Base-by-base conservation (phyloP, 2,113 vertebrate genomes). In the Scortum barcoo region DNA sequence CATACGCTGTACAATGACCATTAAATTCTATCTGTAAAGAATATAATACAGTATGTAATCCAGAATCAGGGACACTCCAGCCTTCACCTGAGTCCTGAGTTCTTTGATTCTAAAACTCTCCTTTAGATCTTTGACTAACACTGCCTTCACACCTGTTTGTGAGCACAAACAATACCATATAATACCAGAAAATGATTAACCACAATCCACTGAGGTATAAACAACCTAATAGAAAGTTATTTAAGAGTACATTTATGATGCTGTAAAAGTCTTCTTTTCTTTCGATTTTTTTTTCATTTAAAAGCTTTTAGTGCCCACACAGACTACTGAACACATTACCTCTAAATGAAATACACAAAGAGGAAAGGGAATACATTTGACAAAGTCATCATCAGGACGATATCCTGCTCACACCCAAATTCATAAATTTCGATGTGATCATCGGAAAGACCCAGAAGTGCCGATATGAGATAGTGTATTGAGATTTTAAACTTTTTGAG, bases 141-240 rank as follows among this genome's bases (percentile, higher is more conserved):
- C 22, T 17, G 8, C 6, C 51, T 20, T 61, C 53, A 16, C 72
- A 80, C 73, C 48, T 71, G 69, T 54, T 40, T 5, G 19, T 42
- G 38, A 42, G 51, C 10, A 19, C 46, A 48, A 9, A 28, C 36
- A 7, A 16, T 0, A 28, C 38, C 38, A 7, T 28, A 16, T 26
- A 13, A 24, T 9, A 20, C 33, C 11, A 26, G 11, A 70, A 42
- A 61, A 50, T 14, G 30, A 12, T 44, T 38, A 1, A 50, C 20
- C 16, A 26, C 11, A 42, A 28, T 46, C 26, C 46, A 2, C 36
- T 19, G 28, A 50, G 53, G 66, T 2, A 20, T 67, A 48, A 83
- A 86, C 53, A 66, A 53, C 12, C 17, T 42, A 42, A 33, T 19
- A 24, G 4, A 67, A 40, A 13, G 38, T 38, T 73, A 61, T 60